Evolutionary conservation across 2,888 invertebrate genomes (phyloP), one percentile per base, ranked within the genome.

Genomic region (Noctua comes): DNA sequence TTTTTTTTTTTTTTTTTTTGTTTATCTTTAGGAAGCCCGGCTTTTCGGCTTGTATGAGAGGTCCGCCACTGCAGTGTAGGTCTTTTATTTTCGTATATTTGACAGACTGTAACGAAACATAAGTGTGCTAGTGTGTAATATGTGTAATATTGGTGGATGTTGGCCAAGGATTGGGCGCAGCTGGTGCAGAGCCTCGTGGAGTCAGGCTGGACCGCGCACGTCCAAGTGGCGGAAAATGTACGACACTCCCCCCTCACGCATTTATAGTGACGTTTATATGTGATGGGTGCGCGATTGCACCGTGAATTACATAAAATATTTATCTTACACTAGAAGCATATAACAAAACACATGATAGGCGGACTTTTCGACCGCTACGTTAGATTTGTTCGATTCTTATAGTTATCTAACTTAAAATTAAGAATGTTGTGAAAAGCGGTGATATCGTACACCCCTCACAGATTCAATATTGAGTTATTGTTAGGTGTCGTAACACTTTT

Each of bases 161-260:
- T 95, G 95, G 93, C 93, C 92, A 97, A 98, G 98, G 98, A 98
- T 97, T 98, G 98, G 98, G 98, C 98, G 97, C 98, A 98, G 97
- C 97, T 98, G 97, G 98, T 98, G 97, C 98, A 98, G 97, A 98
- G 98, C 97, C 98, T 98, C 96, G 98, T 98, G 97, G 98, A 98
- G 97, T 98, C 98, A 93, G 98, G 98, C 97, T 98, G 98, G 97
- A 98, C 98, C 96, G 98, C 98, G 97, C 98, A 98, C 97, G 98
- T 98, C 93, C 98, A 98, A 97, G 98, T 98, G 97, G 97, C 95
- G 93, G 96, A 96, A 91, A 96, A 96, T 94, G 96, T 96, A 97
- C 96, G 96, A 93, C 96, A 94, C 93, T 84, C 70, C 78, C 85
- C 88, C 88, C 88, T 85, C 90, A 90, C 90, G 89, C 91, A 92